Evolutionary conservation across 2,888 invertebrate species (phyloP).

Genomic region (Phrixothrix hirtus): DNA sequence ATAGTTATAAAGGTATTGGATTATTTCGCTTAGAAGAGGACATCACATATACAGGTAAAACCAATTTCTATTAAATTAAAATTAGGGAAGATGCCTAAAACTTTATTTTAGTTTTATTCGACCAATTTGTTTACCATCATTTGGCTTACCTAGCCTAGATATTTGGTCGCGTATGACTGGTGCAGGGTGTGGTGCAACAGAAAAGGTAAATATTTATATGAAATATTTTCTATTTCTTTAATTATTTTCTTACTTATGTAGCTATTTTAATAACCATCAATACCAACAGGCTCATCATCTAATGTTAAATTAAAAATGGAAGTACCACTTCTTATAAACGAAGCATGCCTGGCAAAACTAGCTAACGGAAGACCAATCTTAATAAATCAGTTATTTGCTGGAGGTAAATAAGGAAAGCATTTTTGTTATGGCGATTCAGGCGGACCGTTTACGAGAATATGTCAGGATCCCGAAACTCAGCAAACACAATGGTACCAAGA

Average conservation of each 20-base stretch:
- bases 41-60: slow-evolving; percentile 5
- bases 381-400: slow-evolving; percentile 59
- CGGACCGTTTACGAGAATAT: slow-evolving; percentile 58
- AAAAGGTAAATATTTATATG: slow-evolving; percentile 1
- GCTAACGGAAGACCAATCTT: slow-evolving; percentile 45
- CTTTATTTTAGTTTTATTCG: slow-evolving; percentile 7
- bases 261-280: not conserved
- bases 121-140: slow-evolving; percentile 5
- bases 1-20: slow-evolving; percentile 3
- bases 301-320: slow-evolving; percentile 9
- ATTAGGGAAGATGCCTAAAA: not conserved
- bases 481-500: slow-evolving; percentile 49
- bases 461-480: slow-evolving; percentile 44
- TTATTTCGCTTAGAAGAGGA: slow-evolving; percentile 1
- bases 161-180: not conserved
- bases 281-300: not conserved
- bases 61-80: not conserved
- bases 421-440: slow-evolving; percentile 62
- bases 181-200: slow-evolving; percentile 11
- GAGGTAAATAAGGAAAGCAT: slow-evolving; percentile 56
- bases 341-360: not conserved
- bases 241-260: too few species aligned
- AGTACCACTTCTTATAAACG: slow-evolving; percentile 3
- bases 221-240: too few species aligned
- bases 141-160: not conserved